Percentiles rank a stretch among this genome's conserved stretches.
phyloP scores from a whole-genome alignment of 2,888 invertebrate species.

The Germaria angustata region DNA sequence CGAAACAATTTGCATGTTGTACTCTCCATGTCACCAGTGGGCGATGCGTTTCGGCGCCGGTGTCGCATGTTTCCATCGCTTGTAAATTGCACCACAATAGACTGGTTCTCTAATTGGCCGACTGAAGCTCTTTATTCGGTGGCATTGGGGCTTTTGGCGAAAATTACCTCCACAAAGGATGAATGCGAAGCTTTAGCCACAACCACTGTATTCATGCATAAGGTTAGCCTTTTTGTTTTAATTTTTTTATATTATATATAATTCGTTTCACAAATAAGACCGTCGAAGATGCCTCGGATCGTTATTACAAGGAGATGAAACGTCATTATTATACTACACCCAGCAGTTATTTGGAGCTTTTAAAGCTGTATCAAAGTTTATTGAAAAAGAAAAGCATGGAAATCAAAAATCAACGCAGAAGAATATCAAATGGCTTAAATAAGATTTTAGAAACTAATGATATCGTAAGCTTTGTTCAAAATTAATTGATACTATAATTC shows the following conservation, averaged over 20 bases:
- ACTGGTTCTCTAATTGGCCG: constrained; percentile 97
- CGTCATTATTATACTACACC: constrained; percentile 94
- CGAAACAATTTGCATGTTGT: constrained; percentile 91
- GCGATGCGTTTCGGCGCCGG: constrained; percentile 91
- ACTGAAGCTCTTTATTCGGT: constrained; percentile 91
- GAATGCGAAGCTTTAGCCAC: constrained; percentile 82
- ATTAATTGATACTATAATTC: neutral
- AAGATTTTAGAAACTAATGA: constrained; percentile 79
- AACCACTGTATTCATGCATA: constrained; percentile 87
- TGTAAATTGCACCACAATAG: constrained; percentile 96
- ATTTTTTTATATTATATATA: neutral
- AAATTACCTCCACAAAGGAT: constrained; percentile 82
- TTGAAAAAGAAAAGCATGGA: constrained; percentile 87
- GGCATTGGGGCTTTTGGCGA: constrained; percentile 86
- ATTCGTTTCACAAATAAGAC: constrained; percentile 81
- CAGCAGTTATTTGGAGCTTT: constrained; percentile 92
- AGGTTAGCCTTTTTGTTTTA: constrained; percentile 78
- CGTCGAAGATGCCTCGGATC: constrained; percentile 88
- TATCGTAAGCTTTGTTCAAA: constrained; percentile 71
- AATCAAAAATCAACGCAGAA: constrained; percentile 83
- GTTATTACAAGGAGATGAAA: constrained; percentile 90
- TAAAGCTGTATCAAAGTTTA: constrained; percentile 88
- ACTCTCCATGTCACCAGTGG: constrained; percentile 94
- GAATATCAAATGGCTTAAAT: constrained; percentile 88
- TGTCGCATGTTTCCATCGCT: constrained; percentile 97